phyloP scores from a whole-genome alignment of 2,888 invertebrate genomes.

The Ormyrus rosae region DNA sequence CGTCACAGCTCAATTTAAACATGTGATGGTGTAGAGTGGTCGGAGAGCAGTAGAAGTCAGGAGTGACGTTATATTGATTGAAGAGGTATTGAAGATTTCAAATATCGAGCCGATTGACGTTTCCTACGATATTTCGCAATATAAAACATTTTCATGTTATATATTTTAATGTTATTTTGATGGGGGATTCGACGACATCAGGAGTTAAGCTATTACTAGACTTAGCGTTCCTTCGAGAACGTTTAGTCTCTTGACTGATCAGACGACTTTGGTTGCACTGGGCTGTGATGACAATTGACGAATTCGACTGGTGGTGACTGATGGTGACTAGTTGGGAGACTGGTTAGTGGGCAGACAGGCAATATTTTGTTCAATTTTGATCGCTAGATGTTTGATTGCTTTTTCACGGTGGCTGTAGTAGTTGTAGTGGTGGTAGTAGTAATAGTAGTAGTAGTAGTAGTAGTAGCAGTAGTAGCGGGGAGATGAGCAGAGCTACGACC shows the following conservation, averaged over 20 bases:
- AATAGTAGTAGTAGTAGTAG: conserved; percentile 63
- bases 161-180: conserved; percentile 22
- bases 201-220: conserved; percentile 66
- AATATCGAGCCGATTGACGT: conserved; percentile 67
- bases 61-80: conserved; percentile 70
- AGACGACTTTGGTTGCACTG: conserved; percentile 68
- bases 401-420: conserved; percentile 75
- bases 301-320: conserved; percentile 73
- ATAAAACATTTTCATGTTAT: conserved; percentile 33
- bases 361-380: conserved; percentile 70
- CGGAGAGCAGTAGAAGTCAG: conserved; percentile 68
- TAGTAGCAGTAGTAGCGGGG: conserved; percentile 71
- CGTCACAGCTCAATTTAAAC: conserved; percentile 68
- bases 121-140: conserved; percentile 28
- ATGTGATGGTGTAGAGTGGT: conserved; percentile 68
- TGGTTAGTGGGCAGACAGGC: conserved; percentile 75
- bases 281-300: conserved; percentile 75
- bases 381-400: conserved; percentile 65
- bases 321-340: conserved; percentile 72
- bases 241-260: conserved; percentile 60
- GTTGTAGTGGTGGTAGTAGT: conserved; percentile 68
- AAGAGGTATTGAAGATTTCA: conserved; percentile 63
- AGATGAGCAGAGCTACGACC: conserved; percentile 75
- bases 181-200: conserved; percentile 65
- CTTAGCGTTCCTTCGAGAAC: conserved; percentile 55